These are phyloP conservation scores for Cercopithecus mona DNA, from an alignment of 2,113 vertebrate species.

Conservation along the genomic window DNA sequence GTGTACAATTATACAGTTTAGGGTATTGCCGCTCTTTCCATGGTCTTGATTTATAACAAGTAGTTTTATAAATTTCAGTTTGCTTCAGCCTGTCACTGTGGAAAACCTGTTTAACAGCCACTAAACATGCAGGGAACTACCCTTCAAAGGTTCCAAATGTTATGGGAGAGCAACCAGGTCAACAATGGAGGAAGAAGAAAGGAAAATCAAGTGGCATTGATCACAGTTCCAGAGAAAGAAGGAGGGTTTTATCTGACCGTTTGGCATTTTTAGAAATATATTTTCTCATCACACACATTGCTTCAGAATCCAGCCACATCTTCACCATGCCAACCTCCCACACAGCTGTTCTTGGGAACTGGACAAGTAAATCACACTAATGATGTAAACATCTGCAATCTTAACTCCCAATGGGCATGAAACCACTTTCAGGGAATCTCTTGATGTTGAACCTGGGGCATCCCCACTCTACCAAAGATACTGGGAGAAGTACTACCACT, in stretches of 20 bases:
- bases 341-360: conserved; percentile 52
- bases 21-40: conserved; percentile 44
- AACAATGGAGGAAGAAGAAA: not conserved
- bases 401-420: not conserved
- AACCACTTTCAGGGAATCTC: not conserved
- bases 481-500: not conserved
- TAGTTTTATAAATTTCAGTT: conserved; percentile 44
- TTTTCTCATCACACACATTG: conserved; percentile 41
- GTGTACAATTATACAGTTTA: not conserved
- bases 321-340: not conserved
- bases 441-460: not conserved
- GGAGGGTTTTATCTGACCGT: not conserved
- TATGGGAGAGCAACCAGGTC: not conserved
- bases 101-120: conserved; percentile 57
- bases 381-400: conserved; percentile 4
- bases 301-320: conserved; percentile 6
- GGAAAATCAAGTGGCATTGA: not conserved
- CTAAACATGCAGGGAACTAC: conserved; percentile 27
- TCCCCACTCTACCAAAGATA: not conserved
- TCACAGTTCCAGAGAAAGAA: not conserved
- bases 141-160: not conserved
- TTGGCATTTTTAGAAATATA: conserved; percentile 30
- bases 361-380: conserved; percentile 36
- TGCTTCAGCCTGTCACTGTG: not conserved
- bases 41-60: conserved; percentile 54